A percentile compares a stretch with the other conserved stretches of the same genome.
These are phyloP conservation scores for Leucoma salicis DNA, from an alignment of 2,888 invertebrate species.

Conservation along the genomic window DNA sequence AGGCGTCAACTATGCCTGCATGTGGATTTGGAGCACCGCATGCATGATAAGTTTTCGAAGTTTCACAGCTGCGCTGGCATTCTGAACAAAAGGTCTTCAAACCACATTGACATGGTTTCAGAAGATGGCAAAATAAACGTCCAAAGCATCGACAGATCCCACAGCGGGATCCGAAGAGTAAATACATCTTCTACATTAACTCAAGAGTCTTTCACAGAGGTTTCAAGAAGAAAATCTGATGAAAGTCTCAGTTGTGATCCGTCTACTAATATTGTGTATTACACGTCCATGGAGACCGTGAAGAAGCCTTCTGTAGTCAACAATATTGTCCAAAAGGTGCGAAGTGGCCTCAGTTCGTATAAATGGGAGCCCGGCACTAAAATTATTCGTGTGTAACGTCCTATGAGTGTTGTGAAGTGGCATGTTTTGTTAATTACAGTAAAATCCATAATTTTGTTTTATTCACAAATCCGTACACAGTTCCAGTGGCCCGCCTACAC, in stretches of 20 bases:
- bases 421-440: conserved; percentile 18
- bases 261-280: conserved; percentile 56
- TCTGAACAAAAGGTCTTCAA: conserved; percentile 21
- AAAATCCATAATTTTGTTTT: conserved; percentile 8
- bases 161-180: conserved; percentile 9
- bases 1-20: conserved; percentile 63
- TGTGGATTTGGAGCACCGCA: conserved; percentile 53
- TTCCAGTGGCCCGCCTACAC: too few relatives aligned
- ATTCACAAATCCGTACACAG: conserved; percentile 11
- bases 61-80: conserved; percentile 58
- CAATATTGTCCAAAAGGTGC: conserved; percentile 40
- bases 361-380: conserved; percentile 69
- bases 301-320: conserved; percentile 44
- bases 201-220: conserved; percentile 16
- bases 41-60: conserved; percentile 54
- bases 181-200: conserved; percentile 12
- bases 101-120: conserved; percentile 26
- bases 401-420: conserved; percentile 31
- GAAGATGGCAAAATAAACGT: conserved; percentile 43
- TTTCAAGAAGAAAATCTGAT: conserved; percentile 38
- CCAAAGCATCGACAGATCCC: conserved; percentile 26
- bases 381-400: conserved; percentile 54
- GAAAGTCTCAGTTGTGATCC: conserved; percentile 50
- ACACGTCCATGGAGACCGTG: conserved; percentile 49
- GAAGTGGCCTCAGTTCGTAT: conserved; percentile 41